A percentile compares a stretch with the other conserved stretches of the same genome.
phyloP scores from a whole-genome alignment of 2,797 vertebrate species.

The Girardinus metallicus region DNA sequence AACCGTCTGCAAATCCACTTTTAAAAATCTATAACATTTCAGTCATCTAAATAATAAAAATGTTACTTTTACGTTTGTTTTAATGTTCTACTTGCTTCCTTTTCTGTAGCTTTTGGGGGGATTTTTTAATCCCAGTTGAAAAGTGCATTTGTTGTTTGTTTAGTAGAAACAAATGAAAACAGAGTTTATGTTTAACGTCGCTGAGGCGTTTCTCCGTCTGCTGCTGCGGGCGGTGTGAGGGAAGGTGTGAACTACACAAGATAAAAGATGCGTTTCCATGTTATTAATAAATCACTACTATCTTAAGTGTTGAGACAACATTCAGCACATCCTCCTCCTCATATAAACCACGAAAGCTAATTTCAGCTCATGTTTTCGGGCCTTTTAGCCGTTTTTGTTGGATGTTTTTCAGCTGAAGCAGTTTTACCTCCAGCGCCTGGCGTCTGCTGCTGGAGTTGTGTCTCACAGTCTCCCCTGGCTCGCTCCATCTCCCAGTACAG shows the following conservation, averaged over 20 bases:
- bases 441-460: conserved; percentile 33
- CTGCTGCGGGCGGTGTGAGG: not conserved
- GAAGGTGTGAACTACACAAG: not conserved
- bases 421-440: conserved; percentile 25
- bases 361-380: not conserved
- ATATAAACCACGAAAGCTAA: not conserved
- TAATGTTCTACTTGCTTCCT: not conserved
- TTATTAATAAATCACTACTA: not conserved
- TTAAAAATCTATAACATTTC: not conserved
- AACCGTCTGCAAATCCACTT: not conserved
- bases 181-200: not conserved
- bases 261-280: not conserved
- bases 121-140: not conserved
- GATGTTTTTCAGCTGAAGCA: not conserved
- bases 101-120: not conserved
- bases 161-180: not conserved
- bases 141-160: not conserved
- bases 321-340: not conserved
- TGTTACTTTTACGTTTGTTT: not conserved
- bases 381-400: not conserved
- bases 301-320: not conserved
- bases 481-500: conserved; percentile 72
- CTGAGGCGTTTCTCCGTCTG: not conserved
- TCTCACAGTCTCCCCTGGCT: conserved; percentile 56
- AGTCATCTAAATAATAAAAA: not conserved